Percentiles rank a stretch among this genome's conserved stretches.
Evolutionary conservation across 2,797 vertebrate species (phyloP).

Genomic region (Hemibagrus guttatus): DNA sequence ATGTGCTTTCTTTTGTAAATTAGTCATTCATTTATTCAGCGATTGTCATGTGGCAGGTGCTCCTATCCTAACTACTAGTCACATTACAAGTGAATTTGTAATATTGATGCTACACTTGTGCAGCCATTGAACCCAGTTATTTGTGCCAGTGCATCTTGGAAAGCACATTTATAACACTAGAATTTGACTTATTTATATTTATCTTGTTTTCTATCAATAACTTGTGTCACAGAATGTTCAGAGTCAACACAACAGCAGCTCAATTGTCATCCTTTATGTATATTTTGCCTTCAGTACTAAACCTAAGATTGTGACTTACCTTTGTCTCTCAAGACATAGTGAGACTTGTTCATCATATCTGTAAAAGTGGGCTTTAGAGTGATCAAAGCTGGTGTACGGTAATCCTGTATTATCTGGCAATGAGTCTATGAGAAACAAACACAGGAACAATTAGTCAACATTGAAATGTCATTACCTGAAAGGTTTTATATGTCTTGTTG

Average conservation of each 20-base stretch:
- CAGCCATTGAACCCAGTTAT: background rate
- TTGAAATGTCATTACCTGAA: background rate
- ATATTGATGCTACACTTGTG: background rate
- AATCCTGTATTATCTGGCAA: conserved; percentile 85
- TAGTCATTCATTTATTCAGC: too few species aligned
- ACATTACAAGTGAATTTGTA: background rate
- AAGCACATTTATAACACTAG: background rate
- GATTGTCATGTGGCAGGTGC: too few species aligned
- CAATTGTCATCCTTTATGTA: background rate
- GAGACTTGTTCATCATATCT: conserved; percentile 96
- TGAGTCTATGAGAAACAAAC: conserved; percentile 71
- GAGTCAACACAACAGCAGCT: background rate
- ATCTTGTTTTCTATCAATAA: too few species aligned
- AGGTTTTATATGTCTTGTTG: background rate
- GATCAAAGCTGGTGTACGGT: conserved; percentile 91
- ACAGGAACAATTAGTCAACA: background rate
- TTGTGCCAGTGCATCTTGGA: background rate
- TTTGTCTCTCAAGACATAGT: conserved; percentile 90
- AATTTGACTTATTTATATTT: too few species aligned
- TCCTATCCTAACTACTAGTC: too few species aligned
- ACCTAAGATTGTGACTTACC: conserved; percentile 69
- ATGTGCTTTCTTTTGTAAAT: too few species aligned
- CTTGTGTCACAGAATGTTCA: background rate
- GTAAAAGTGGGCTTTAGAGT: conserved; percentile 95
- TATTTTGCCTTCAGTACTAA: background rate